Evolutionary conservation across 2,888 invertebrate species (phyloP).

Genomic region (Doris montereyensis): DNA sequence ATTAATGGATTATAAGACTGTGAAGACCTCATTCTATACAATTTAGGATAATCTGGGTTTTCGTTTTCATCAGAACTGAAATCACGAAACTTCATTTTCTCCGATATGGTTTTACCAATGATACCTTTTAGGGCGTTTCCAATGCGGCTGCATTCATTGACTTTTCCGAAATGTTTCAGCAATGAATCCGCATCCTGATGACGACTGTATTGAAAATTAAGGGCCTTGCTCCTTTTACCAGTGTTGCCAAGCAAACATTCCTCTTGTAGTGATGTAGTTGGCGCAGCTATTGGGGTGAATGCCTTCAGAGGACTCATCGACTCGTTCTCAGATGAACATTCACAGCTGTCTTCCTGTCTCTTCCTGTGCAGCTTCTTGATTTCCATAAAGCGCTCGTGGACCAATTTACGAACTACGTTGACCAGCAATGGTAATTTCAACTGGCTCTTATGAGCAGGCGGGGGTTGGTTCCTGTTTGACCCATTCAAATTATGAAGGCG

Average conservation of each 20-base stretch:
- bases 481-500: slow-evolving; percentile 67
- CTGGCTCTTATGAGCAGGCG: slow-evolving; percentile 57
- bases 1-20: no score
- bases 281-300: slow-evolving; percentile 43
- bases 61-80: slow-evolving; percentile 30
- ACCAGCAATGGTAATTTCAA: slow-evolving; percentile 68
- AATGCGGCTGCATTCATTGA: slow-evolving; percentile 63
- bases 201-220: slow-evolving; percentile 20
- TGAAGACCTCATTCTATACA: not conserved
- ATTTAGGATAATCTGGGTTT: not conserved
- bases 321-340: not conserved
- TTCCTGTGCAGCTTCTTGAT: slow-evolving; percentile 26
- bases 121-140: slow-evolving; percentile 85
- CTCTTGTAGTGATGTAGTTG: slow-evolving; percentile 36
- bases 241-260: slow-evolving; percentile 16
- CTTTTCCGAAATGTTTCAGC: slow-evolving; percentile 51
- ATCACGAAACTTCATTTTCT: slow-evolving; percentile 76
- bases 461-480: slow-evolving; percentile 52
- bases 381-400: slow-evolving; percentile 66
- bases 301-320: slow-evolving; percentile 13
- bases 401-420: slow-evolving; percentile 70
- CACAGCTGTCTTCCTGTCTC: slow-evolving; percentile 5
- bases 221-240: not conserved
- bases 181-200: slow-evolving; percentile 50
- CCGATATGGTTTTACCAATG: slow-evolving; percentile 92